Conservation (phyloP, 2,888 invertebrate genomes). For the Drosophila macrothrix region DNA sequence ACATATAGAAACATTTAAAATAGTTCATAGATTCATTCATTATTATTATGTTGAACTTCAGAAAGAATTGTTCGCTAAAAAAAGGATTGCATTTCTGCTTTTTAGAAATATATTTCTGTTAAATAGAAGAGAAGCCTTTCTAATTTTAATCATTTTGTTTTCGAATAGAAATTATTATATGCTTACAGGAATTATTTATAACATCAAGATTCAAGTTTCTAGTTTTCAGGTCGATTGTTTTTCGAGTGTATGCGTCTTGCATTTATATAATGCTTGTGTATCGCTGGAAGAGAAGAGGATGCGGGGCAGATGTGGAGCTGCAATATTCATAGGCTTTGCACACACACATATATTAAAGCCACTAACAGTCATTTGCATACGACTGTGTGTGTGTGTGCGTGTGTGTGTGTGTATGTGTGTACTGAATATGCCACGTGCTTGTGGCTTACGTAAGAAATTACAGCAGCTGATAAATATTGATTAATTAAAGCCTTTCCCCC, state of each 20-base stretch:
- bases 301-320: neutral
- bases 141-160: neutral
- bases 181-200: neutral
- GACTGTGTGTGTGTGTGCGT: neutral
- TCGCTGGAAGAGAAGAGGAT: neutral
- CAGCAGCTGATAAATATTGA: conserved; percentile 23
- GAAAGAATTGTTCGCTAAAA: too few species aligned
- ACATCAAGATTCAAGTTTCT: neutral
- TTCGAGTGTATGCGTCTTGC: neutral
- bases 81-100: too few species aligned
- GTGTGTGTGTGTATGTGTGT: neutral
- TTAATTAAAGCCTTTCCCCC: conserved; percentile 22
- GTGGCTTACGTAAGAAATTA: conserved; percentile 29
- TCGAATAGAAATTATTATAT: too few species aligned
- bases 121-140: too few species aligned
- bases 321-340: conserved; percentile 7
- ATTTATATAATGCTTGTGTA: neutral
- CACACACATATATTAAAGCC: conserved; percentile 1
- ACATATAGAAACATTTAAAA: neutral
- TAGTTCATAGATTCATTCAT: neutral
- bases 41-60: too few species aligned
- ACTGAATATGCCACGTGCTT: conserved; percentile 20
- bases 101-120: too few species aligned
- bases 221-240: neutral
- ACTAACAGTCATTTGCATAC: conserved; percentile 11